Conservation (phyloP, 2,797 vertebrate species). For the Microcaecilia unicolor region DNA sequence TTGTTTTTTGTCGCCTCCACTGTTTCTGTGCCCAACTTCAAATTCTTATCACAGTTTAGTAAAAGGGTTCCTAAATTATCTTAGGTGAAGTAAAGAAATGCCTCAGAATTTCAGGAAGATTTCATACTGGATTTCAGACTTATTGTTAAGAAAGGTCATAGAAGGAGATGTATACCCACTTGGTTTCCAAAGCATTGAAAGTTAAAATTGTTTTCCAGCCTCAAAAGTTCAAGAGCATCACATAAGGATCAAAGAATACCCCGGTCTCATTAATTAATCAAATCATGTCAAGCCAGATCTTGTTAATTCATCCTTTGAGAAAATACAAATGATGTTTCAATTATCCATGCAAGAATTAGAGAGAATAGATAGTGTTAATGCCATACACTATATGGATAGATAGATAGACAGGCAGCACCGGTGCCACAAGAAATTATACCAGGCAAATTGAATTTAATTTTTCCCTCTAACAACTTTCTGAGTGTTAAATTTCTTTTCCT, state of each 20-base stretch:
- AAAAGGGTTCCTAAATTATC: too few relatives aligned
- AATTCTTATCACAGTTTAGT: too few relatives aligned
- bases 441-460: slow-evolving; percentile 9
- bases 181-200: slow-evolving; percentile 47
- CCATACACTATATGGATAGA: slow-evolving; percentile 30
- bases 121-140: slow-evolving; percentile 33
- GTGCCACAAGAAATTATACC: slow-evolving; percentile 19
- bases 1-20: too few relatives aligned
- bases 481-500: not conserved
- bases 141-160: slow-evolving; percentile 45
- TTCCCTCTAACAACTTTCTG: slow-evolving; percentile 1
- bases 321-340: slow-evolving; percentile 46
- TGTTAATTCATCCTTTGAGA: slow-evolving; percentile 50
- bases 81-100: too few relatives aligned
- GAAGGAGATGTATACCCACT: slow-evolving; percentile 39
- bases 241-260: slow-evolving; percentile 36
- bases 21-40: too few relatives aligned
- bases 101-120: slow-evolving; percentile 24
- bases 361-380: slow-evolving; percentile 39
- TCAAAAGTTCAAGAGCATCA: slow-evolving; percentile 45
- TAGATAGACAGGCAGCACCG: slow-evolving; percentile 21
- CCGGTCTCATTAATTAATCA: slow-evolving; percentile 52
- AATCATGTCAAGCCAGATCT: slow-evolving; percentile 44
- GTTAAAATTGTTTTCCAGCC: slow-evolving; percentile 44
- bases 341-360: slow-evolving; percentile 47